A percentile compares a stretch with the other conserved stretches of the same genome.
Conservation (phyloP, 2,888 invertebrate genomes). For the Trissoscelio sp. region DNA sequence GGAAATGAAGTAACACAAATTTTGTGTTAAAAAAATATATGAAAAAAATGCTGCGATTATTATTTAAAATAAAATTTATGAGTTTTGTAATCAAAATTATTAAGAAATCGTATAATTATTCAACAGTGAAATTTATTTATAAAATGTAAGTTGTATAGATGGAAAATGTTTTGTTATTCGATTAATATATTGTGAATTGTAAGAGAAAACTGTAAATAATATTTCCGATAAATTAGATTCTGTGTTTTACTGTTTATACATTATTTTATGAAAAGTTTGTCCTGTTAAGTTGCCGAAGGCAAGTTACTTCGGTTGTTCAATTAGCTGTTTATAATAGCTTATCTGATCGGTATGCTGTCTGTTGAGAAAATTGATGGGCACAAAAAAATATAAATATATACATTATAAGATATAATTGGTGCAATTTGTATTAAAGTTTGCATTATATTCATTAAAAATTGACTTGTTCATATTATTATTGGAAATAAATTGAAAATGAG, state of each 20-base stretch:
- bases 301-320: constrained; percentile 20
- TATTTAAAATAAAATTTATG: too few species aligned
- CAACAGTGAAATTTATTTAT: not conserved
- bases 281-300: constrained; percentile 24
- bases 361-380: constrained; percentile 10
- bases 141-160: not conserved
- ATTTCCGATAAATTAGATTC: constrained; percentile 11
- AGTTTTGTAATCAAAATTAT: too few species aligned
- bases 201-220: not conserved
- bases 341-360: constrained; percentile 23
- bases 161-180: not conserved
- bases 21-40: too few species aligned
- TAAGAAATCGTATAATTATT: too few species aligned
- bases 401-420: constrained; percentile 31
- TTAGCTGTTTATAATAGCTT: constrained; percentile 37
- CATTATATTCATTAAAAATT: not conserved
- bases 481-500: too few species aligned
- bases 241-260: not conserved
- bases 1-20: not conserved
- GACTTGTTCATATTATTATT: not conserved
- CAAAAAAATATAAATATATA: constrained; percentile 4
- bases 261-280: constrained; percentile 17
- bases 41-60: constrained; percentile 1
- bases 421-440: constrained; percentile 12
- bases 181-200: not conserved